Base-by-base conservation (phyloP, 2,888 invertebrate genomes). In the Cephus pulcher region DNA sequence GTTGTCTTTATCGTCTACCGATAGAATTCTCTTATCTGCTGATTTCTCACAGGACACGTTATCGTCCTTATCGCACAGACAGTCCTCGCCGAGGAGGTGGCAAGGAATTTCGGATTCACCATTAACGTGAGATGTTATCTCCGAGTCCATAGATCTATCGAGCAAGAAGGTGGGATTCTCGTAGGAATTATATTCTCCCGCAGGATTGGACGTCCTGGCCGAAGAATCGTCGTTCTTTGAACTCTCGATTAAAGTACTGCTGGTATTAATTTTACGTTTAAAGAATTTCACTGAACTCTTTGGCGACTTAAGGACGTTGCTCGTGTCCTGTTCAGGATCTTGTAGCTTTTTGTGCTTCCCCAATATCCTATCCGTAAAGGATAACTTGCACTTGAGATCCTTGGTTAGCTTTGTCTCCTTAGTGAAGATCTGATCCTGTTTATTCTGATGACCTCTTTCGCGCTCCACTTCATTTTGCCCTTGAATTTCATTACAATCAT, bases 101-200 rank as follows among this genome's bases (percentile, higher is more conserved):
- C 85, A 35, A 87, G 85, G 15, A 89, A 77, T 3, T 90, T 89
- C 9, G 89, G 87, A 77, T 91, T 91, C 40, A 2, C 40, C 40
- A 56, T 56, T 56, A 56, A 15, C 6, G 23, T 9, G 23, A 23
- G 40, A 56, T 2, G 40, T 56, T 23, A 56, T 56, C 40, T 23
- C 40, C 23, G 23, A 23, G 15, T 56, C 40, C 9, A 89, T 78
- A 4, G 91, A 91, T 75, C 84, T 87, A 81, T 91, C 90, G 75
- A 89, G 79, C 37, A 84, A 84, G 74, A 91, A 91, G 3, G 88
- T 88, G 3, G 91, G 91, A 84, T 91, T 91, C 81, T 91, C 91
- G 80, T 91, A 91, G 35, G 85, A 87, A 73, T 79, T 85, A 79
- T 75, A 83, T 32, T 33, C 32, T 33, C 33, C 71, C 11, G 33